These are phyloP conservation scores for Palythoa heliodiscus DNA, from an alignment of 92 coral and sea anemone species.

Conservation along the genomic window DNA sequence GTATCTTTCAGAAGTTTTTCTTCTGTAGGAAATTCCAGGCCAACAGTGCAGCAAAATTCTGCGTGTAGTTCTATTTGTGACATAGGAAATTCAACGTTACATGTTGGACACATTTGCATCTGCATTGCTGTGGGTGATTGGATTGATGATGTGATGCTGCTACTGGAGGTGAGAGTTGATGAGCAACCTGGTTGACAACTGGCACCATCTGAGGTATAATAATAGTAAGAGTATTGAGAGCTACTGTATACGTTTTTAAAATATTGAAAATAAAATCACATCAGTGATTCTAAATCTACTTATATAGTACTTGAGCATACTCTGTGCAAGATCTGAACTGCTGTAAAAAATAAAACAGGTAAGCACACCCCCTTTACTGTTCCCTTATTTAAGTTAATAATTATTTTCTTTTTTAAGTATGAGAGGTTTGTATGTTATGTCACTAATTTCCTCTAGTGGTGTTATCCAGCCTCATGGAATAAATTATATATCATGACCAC, in stretches of 20 bases:
- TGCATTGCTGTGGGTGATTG: not conserved
- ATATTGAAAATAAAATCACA: not conserved
- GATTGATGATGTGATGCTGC: not conserved
- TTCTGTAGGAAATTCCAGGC: not conserved
- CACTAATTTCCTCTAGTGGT: not conserved
- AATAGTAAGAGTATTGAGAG: not conserved
- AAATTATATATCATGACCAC: not conserved
- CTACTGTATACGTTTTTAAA: not conserved
- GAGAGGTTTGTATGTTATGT: not conserved
- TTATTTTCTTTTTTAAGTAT: too few relatives aligned
- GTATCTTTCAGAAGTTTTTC: constrained; percentile 2
- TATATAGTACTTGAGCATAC: not conserved
- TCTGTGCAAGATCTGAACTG: not conserved
- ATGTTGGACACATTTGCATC: not conserved
- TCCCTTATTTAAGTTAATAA: too few relatives aligned
- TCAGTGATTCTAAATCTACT: not conserved
- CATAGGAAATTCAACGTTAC: not conserved
- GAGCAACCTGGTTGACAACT: not conserved
- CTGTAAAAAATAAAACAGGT: not conserved
- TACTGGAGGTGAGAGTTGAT: not conserved
- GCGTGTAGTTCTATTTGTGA: not conserved
- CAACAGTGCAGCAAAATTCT: not conserved
- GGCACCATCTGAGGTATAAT: constrained; percentile 1
- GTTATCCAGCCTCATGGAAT: not conserved
- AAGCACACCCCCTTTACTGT: too few relatives aligned